phyloP scores from a whole-genome alignment of 92 coral and sea anemone genomes.

The Galaxea fascicularis region DNA sequence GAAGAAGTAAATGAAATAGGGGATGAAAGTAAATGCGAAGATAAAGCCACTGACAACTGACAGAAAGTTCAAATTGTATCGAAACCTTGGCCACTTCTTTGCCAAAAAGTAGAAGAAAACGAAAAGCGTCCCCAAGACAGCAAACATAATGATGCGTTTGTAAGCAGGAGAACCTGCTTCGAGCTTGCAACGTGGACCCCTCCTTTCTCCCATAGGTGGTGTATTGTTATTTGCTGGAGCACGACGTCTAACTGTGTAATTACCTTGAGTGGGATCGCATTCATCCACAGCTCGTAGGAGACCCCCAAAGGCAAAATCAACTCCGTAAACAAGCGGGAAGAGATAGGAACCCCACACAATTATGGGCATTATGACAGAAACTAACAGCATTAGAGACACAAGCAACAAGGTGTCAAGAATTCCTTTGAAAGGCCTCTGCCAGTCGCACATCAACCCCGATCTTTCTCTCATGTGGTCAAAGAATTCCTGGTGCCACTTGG shows the following conservation, averaged over 20 bases:
- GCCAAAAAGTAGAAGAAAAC: slow-evolving; percentile 30
- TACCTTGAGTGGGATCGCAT: neutral
- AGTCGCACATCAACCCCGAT: slow-evolving; percentile 65
- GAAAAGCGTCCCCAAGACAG: neutral
- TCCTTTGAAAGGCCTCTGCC: slow-evolving; percentile 70
- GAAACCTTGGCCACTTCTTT: neutral
- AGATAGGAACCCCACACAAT: slow-evolving; percentile 58
- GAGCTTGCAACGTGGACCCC: neutral
- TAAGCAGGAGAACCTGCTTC: slow-evolving; percentile 14
- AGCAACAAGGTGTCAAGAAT: slow-evolving; percentile 54
- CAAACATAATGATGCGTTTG: slow-evolving; percentile 21
- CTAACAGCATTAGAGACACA: slow-evolving; percentile 42
- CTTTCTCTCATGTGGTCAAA: slow-evolving; percentile 77
- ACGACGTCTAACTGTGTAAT: neutral
- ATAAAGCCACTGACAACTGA: slow-evolving; percentile 20
- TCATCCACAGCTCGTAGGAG: slow-evolving; percentile 45
- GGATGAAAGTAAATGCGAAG: slow-evolving; percentile 36
- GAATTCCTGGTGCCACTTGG: slow-evolving; percentile 80
- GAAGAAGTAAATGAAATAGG: slow-evolving; percentile 27
- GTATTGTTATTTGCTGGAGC: neutral
- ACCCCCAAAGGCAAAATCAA: slow-evolving; percentile 75
- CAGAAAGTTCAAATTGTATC: neutral
- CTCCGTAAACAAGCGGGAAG: slow-evolving; percentile 63
- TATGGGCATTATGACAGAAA: slow-evolving; percentile 68
- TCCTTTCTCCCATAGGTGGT: neutral